Conservation (phyloP, 2,797 vertebrate genomes). For the Acipenser oxyrinchus region DNA sequence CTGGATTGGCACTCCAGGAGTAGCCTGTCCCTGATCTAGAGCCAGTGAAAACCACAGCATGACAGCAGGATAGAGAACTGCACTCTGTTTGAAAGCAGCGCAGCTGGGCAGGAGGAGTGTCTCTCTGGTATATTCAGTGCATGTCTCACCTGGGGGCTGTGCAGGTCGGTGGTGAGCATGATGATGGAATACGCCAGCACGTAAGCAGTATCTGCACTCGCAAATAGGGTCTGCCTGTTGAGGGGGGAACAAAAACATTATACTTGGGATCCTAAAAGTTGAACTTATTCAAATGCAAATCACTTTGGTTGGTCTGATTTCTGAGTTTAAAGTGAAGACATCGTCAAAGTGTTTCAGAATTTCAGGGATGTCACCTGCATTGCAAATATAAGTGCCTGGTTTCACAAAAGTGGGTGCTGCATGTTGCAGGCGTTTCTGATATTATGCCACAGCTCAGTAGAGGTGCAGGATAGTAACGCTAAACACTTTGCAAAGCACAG, state of each 20-base stretch:
- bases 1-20: too few relatives aligned
- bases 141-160: conserved; percentile 85
- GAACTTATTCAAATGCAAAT: neutral
- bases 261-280: too few relatives aligned
- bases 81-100: neutral
- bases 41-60: neutral
- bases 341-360: too few relatives aligned
- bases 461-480: too few relatives aligned
- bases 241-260: neutral
- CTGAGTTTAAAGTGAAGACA: too few relatives aligned
- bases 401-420: too few relatives aligned
- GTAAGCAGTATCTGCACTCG: conserved; percentile 92
- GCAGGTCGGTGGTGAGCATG: conserved; percentile 93
- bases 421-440: too few relatives aligned
- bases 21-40: too few relatives aligned
- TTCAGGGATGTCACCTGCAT: too few relatives aligned
- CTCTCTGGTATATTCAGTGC: neutral
- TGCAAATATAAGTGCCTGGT: too few relatives aligned
- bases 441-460: too few relatives aligned
- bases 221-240: conserved; percentile 85
- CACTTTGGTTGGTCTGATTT: too few relatives aligned
- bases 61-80: neutral
- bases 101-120: neutral
- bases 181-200: conserved; percentile 94
- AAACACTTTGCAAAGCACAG: neutral